Base-by-base conservation (phyloP, 2,888 invertebrate genomes). In the Tiliacea citrago region DNA sequence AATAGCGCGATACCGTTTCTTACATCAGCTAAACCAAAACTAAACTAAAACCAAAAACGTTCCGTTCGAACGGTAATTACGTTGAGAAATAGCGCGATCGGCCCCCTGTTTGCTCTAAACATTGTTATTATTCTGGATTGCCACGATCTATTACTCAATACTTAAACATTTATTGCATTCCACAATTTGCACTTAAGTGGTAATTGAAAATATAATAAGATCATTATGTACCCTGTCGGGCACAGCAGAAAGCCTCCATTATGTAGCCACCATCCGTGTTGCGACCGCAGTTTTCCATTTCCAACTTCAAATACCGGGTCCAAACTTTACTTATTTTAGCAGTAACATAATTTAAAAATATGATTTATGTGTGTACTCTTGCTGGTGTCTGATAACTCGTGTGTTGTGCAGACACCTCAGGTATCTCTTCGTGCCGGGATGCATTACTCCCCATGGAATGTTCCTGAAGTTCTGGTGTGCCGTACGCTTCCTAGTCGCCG, bases 401-500 rank as follows among this genome's bases (percentile, higher is more conserved):
- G 70, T 81, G 42, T 72, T 77, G 29, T 73, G 49, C 89, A 95
- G 95, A 81, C 91, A 92, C 77, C 68, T 96, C 35, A 89, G 92
- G 79, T 96, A 93, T 71, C 69, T 96, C 42, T 94, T 97, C 74
- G n/a, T 96, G 65, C 96, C 96, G 0, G 90, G 92, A 39, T 92
- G 92, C 68, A 94, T 96, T 62, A 95, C 96, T 57, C 96, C 96
- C n/a, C 91, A 96, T 75, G 96, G 96, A 29, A 88, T 95, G 62
- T 96, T 96, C 81, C 85, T 96, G 66, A 96, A 96, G 87, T 79
- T 93, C 45, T 97, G 96, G 96, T 96, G 95, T 71, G 63, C 89
- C 0, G 55, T 96, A 24, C 90, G 96, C 60, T 91, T 95, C 42
- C 2, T 93, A 1, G 62, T 92, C 35, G 95, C 96, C 1, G 49